phyloP scores from a whole-genome alignment of 2,797 vertebrate genomes.

The Molossus alvarezi region DNA sequence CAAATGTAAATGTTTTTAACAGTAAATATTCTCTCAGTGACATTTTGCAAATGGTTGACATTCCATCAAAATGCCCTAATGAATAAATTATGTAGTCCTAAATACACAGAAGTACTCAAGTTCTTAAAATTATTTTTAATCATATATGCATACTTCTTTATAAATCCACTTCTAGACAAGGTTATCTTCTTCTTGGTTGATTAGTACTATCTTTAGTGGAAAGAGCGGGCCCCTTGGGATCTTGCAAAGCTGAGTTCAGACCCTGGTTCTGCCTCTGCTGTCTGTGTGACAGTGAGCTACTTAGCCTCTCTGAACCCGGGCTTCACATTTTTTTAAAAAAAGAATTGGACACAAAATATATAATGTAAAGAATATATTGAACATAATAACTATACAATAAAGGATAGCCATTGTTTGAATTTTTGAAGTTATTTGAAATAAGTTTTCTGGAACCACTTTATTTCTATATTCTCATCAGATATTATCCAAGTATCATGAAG shows the following conservation, averaged over 20 bases:
- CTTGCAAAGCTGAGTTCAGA: not conserved
- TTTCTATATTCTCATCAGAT: slow-evolving; percentile 13
- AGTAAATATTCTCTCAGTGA: slow-evolving; percentile 9
- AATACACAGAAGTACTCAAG: not conserved
- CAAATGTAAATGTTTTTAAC: not conserved
- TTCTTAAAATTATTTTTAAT: slow-evolving; percentile 41
- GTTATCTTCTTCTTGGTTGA: not conserved
- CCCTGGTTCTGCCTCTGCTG: not conserved
- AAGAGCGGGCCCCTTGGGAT: not conserved
- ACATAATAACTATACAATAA: not conserved
- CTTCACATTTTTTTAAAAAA: not conserved
- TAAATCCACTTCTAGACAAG: not conserved
- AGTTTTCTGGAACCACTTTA: not conserved
- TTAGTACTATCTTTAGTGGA: not conserved
- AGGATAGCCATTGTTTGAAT: not conserved
- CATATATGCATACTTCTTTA: not conserved
- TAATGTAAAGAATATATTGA: not conserved
- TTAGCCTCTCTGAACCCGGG: not conserved
- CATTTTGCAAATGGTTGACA: not conserved
- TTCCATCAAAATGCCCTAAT: not conserved
- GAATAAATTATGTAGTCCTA: not conserved
- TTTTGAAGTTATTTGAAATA: slow-evolving; percentile 28
- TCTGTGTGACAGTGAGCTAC: not conserved
- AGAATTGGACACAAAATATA: not conserved
- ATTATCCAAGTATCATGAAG: not conserved